These are phyloP conservation scores for Eulithis prunata DNA, from an alignment of 2,888 invertebrate genomes.

Conservation along the genomic window DNA sequence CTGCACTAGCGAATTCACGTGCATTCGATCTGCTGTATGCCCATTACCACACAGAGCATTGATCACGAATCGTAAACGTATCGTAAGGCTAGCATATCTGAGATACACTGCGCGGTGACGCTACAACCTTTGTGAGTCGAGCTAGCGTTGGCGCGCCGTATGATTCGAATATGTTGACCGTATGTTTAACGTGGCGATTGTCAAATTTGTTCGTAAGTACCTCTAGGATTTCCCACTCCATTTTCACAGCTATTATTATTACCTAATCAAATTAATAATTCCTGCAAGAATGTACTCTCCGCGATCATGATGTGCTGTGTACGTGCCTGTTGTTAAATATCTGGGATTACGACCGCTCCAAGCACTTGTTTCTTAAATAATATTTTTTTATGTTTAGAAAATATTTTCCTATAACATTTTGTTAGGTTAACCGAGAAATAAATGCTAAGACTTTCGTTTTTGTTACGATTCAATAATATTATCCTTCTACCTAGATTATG, in stretches of 20 bases:
- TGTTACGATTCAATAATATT: too few species aligned
- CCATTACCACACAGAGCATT: background rate
- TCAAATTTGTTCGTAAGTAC: too few species aligned
- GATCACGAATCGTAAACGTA: too few species aligned
- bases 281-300: constrained; percentile 35
- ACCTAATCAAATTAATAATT: constrained; percentile 35
- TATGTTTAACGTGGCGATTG: too few species aligned
- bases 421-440: constrained; percentile 7
- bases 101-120: too few species aligned
- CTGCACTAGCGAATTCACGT: background rate
- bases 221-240: background rate
- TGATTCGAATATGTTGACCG: too few species aligned
- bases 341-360: constrained; percentile 33
- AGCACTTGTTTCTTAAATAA: constrained; percentile 15
- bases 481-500: too few species aligned
- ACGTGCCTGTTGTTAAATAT: constrained; percentile 37
- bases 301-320: constrained; percentile 33
- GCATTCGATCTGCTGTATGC: background rate
- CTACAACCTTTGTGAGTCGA: too few species aligned
- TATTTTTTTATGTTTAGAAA: constrained; percentile 11
- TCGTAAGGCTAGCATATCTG: too few species aligned
- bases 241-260: constrained; percentile 22
- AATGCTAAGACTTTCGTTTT: background rate
- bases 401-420: constrained; percentile 11
- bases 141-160: too few species aligned